Conservation (phyloP, 2,113 vertebrate genomes). For the Sclerurus mexicanus region DNA sequence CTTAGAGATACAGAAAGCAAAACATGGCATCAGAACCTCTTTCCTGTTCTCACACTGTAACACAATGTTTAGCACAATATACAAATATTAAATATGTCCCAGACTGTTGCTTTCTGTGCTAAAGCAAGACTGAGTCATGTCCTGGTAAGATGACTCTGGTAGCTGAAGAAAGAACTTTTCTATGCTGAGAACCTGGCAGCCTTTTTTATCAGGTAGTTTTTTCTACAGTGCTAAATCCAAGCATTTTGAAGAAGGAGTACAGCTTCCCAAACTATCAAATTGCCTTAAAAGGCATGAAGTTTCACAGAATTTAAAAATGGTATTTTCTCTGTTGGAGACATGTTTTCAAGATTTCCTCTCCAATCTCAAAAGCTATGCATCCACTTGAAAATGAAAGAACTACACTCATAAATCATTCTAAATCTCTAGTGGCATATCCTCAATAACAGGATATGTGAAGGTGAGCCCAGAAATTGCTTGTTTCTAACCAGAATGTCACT, state of each 20-base stretch:
- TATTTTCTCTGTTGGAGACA: neutral
- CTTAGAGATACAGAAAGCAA: neutral
- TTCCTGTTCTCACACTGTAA: neutral
- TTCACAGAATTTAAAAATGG: neutral
- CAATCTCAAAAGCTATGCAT: neutral
- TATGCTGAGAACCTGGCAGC: neutral
- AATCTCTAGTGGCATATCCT: neutral
- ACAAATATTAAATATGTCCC: neutral
- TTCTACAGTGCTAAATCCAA: neutral
- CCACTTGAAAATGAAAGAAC: neutral
- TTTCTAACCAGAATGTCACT: neutral
- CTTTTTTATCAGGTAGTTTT: neutral
- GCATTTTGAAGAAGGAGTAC: neutral
- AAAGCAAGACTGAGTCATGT: neutral
- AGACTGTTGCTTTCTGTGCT: neutral
- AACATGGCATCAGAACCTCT: neutral
- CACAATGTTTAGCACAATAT: neutral
- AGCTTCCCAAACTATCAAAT: neutral
- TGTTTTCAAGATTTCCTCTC: neutral
- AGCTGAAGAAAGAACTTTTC: neutral
- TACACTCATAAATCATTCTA: neutral
- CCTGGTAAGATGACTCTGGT: neutral
- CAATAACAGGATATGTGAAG: neutral
- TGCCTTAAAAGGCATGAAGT: neutral
- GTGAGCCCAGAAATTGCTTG: neutral